Percentiles rank a stretch among this genome's conserved stretches.
These are phyloP conservation scores for Drosophila phalerata DNA, from an alignment of 2,888 invertebrate genomes.

Conservation along the genomic window DNA sequence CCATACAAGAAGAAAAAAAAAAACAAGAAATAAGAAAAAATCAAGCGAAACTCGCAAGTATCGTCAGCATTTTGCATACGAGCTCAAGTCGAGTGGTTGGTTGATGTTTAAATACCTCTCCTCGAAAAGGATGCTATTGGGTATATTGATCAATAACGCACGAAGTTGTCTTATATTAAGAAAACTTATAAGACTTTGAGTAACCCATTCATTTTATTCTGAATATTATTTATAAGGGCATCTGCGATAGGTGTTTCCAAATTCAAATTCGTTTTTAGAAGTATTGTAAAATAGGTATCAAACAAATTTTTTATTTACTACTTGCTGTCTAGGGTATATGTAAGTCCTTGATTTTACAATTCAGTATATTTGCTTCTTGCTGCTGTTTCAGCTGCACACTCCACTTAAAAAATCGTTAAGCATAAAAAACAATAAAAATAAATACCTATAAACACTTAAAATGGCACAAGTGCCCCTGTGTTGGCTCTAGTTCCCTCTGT, in stretches of 20 bases:
- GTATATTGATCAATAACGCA: background rate
- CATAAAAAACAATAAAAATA: conserved; percentile 79
- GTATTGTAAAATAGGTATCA: background rate
- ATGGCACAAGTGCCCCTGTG: conserved; percentile 66
- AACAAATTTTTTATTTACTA: background rate
- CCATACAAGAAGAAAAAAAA: conserved; percentile 21
- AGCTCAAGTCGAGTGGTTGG: conserved; percentile 44
- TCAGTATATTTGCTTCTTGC: conserved; percentile 2
- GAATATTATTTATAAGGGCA: too few species aligned
- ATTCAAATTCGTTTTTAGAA: too few species aligned
- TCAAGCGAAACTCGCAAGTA: conserved; percentile 45
- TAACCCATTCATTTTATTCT: too few species aligned
- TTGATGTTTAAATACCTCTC: conserved; percentile 47
- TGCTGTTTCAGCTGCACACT: conserved; percentile 57
- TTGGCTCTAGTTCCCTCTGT: conserved; percentile 2
- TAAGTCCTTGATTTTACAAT: background rate
- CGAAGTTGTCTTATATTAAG: background rate
- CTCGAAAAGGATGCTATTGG: background rate
- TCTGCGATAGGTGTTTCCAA: too few species aligned
- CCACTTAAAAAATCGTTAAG: conserved; percentile 80
- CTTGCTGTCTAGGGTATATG: conserved; percentile 15
- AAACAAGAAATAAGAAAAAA: conserved; percentile 25
- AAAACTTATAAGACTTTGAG: too few species aligned
- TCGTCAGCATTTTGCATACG: conserved; percentile 67
- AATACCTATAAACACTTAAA: conserved; percentile 81